Evolutionary conservation across 2,888 invertebrate genomes (phyloP).

Genomic region (Ichneumoninae sp.): DNA sequence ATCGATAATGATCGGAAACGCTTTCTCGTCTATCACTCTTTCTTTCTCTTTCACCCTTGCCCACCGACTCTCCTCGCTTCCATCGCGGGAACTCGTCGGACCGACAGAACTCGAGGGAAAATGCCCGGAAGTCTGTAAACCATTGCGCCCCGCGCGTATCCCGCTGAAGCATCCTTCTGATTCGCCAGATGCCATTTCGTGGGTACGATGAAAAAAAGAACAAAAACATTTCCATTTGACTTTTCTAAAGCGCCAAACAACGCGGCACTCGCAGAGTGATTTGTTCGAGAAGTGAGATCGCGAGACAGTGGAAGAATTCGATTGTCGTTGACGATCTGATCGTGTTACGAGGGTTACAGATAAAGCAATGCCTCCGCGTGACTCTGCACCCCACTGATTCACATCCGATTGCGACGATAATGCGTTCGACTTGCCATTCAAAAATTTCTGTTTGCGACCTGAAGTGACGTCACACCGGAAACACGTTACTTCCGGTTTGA

Average conservation of each 20-base stretch:
- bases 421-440: neutral
- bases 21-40: slow-evolving; percentile 37
- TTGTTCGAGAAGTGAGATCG: neutral
- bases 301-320: neutral
- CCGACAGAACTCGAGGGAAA: slow-evolving; percentile 49
- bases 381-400: slow-evolving; percentile 14
- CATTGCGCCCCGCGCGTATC: slow-evolving; percentile 26
- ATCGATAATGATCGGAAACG: slow-evolving; percentile 69
- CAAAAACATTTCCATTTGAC: slow-evolving; percentile 15
- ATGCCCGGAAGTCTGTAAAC: slow-evolving; percentile 47
- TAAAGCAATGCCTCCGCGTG: slow-evolving; percentile 10
- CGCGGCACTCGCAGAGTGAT: neutral
- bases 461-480: no score
- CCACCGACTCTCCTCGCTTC: slow-evolving; percentile 23
- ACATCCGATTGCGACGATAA: slow-evolving; percentile 13
- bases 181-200: neutral
- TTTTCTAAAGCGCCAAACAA: slow-evolving; percentile 22
- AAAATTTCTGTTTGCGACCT: neutral
- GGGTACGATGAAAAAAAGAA: neutral
- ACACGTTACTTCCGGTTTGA: no score
- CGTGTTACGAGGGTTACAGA: neutral
- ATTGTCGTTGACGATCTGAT: slow-evolving; percentile 11
- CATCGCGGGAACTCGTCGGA: slow-evolving; percentile 33
- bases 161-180: neutral
- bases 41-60: slow-evolving; percentile 15